Base-by-base conservation (phyloP, 2,888 invertebrate species). In the Brachypterus glaber region DNA sequence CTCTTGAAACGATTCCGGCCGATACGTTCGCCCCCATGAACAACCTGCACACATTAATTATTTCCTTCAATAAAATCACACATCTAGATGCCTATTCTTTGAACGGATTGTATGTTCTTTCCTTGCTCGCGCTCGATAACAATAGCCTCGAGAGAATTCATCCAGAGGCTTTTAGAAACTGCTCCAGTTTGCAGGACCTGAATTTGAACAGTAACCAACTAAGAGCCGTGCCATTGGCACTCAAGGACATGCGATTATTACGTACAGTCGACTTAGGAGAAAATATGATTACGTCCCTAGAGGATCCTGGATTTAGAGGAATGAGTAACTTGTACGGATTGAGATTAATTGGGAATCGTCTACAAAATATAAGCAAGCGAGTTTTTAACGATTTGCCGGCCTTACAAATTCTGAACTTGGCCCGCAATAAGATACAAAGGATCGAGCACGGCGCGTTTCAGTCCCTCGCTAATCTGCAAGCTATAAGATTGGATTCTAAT, bases 21-120 rank as follows among this genome's bases (percentile, higher is more conserved):
- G 86, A 89, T 55, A 86, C 90, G 2, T 92, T 92, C 63, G 76
- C 88, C 25, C 85, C 89, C 3, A 84, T 91, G 82, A 90, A 87
- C 61, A 92, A 92, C 68, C 71, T 92, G 44, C 91, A 92, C 65
- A 90, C 90, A 9, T 70, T 92, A 49, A 77, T 89, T 41, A 71
- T 92, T 49, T 87, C 88, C 2, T 82, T 82, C 63, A 92, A 92
- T 68, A 82, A 81, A 62, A 77, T 92, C 51, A 80, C 80, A 52
- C 82, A 83, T 56, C 72, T 92, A 50, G 88, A 90, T 61, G 83
- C 85, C 2, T 85, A 85, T 57, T 84, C 90, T 27, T 68, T 92
- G 45, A 89, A 90, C 63, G 91, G 91, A 2, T 71, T 92, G 35
- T 88, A 85, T 60, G 91, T 90, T 21, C 69, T 93, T 43, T 88